These are phyloP conservation scores for Sipha flava DNA, from an alignment of 1,140 invertebrate species.

Conservation along the genomic window DNA sequence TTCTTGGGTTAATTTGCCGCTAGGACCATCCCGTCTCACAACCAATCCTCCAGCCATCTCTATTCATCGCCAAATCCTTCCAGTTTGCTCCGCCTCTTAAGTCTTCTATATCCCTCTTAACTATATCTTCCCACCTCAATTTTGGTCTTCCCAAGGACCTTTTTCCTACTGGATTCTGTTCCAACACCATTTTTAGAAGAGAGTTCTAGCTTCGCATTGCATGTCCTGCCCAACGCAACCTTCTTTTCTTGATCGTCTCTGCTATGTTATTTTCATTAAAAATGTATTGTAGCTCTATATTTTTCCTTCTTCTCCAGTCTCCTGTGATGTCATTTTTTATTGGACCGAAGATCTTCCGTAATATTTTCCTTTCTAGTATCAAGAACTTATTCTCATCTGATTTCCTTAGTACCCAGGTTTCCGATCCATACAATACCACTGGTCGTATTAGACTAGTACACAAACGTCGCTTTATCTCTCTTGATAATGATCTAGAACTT, in stretches of 20 bases:
- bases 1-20: constrained; percentile 1
- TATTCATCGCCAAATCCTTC: constrained; percentile 14
- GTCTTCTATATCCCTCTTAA: neutral
- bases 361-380: no score
- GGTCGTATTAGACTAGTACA: no score
- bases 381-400: no score
- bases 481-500: no score
- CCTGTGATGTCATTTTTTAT: neutral
- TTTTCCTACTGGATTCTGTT: neutral
- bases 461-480: no score
- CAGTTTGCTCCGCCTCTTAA: constrained; percentile 12
- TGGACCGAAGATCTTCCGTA: neutral
- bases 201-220: neutral
- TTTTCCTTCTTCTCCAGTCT: neutral
- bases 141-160: neutral
- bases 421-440: no score
- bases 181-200: neutral
- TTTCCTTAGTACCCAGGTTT: no score
- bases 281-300: neutral
- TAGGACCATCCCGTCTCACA: constrained; percentile 13
- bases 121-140: neutral
- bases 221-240: neutral
- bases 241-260: neutral
- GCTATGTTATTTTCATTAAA: constrained; percentile 8
- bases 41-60: constrained; percentile 9